Evolutionary conservation across 2,888 invertebrate species (phyloP).

Genomic region (Limnephilus lunatus): DNA sequence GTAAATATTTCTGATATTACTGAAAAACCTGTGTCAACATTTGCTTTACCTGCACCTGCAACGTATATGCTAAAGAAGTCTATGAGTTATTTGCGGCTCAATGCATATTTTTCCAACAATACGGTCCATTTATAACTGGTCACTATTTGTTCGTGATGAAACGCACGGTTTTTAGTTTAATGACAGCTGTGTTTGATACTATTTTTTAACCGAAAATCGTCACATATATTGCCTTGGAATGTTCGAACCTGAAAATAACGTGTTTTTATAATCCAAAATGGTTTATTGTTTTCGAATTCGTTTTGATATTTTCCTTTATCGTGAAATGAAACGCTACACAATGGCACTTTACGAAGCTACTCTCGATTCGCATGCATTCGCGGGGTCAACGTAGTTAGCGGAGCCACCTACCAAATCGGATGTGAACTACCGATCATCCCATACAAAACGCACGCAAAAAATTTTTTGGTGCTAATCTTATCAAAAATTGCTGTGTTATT

Average conservation of each 20-base stretch:
- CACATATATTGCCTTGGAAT: not conserved
- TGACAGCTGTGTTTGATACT: slow-evolving; percentile 37
- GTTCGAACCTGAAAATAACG: not conserved
- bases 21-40: slow-evolving; percentile 54
- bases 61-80: slow-evolving; percentile 68
- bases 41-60: slow-evolving; percentile 28
- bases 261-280: not conserved
- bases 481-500: not conserved
- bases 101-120: slow-evolving; percentile 4
- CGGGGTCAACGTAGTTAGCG: not conserved
- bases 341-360: not conserved
- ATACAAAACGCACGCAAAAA: not conserved
- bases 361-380: not conserved
- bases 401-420: not conserved
- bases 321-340: not conserved
- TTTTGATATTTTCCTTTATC: not conserved
- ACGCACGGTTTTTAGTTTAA: slow-evolving; percentile 20
- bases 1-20: slow-evolving; percentile 56
- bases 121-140: not conserved
- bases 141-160: slow-evolving; percentile 14
- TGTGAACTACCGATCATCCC: not conserved
- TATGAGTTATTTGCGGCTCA: slow-evolving; percentile 66
- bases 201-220: slow-evolving; percentile 23
- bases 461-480: not conserved
- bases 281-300: not conserved